Evolutionary conservation across 35 echinoderm and acorn worm species (phyloP).

Genomic region (Holothuria glaberrima): DNA sequence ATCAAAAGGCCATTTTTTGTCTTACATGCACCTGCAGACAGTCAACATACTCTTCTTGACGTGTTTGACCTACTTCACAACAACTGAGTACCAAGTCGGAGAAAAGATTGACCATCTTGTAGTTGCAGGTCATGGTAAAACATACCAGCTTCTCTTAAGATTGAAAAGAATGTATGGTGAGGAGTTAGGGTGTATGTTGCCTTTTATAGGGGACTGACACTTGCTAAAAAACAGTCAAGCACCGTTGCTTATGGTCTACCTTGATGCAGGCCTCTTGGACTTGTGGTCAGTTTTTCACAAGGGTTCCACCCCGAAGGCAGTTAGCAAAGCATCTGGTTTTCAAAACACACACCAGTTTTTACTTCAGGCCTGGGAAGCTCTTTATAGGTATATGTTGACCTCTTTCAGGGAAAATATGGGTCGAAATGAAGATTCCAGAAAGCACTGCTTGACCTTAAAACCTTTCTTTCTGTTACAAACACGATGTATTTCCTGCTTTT

Average conservation of each 20-base stretch:
- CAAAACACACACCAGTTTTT: constrained; percentile 11
- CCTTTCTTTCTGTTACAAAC: too few relatives aligned
- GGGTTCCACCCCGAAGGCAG: constrained; percentile 33
- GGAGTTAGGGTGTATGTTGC: constrained; percentile 13
- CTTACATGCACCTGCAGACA: constrained; percentile 6
- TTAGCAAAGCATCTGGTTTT: constrained; percentile 42
- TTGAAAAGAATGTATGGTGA: constrained; percentile 12
- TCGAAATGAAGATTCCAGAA: too few relatives aligned
- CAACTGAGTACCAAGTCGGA: constrained; percentile 27
- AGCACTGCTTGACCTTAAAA: too few relatives aligned
- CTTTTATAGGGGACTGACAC: constrained; percentile 63
- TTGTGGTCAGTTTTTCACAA: constrained; percentile 42
- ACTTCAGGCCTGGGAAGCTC: background rate
- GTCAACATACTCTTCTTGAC: background rate
- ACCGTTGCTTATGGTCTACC: constrained; percentile 45
- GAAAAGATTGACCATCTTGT: background rate
- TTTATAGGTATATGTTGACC: too few relatives aligned
- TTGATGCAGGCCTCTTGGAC: background rate
- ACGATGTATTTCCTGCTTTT: too few relatives aligned
- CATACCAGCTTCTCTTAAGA: background rate
- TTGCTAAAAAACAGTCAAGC: constrained; percentile 43
- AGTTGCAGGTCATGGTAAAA: constrained; percentile 35
- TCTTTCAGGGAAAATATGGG: too few relatives aligned
- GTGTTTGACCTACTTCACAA: background rate
- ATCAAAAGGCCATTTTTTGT: constrained; percentile 20